phyloP scores from a whole-genome alignment of 2,797 vertebrate species.

The Pipistrellus kuhlii region DNA sequence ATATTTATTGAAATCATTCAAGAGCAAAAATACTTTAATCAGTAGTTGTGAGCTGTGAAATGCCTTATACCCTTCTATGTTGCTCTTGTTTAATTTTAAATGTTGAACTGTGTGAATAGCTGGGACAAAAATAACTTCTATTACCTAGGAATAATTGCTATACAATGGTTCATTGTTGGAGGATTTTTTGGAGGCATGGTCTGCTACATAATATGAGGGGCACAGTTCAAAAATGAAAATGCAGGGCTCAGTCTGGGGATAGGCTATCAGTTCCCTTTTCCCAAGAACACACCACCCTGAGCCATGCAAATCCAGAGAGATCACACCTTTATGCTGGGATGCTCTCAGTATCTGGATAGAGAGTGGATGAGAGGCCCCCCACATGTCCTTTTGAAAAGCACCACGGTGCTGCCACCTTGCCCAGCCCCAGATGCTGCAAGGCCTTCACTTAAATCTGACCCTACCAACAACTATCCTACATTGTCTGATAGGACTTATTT shows the following conservation, averaged over 20 bases:
- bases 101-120: neutral
- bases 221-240: neutral
- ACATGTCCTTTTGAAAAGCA: neutral
- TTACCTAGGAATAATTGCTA: neutral
- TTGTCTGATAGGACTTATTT: neutral
- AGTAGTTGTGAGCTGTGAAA: neutral
- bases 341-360: neutral
- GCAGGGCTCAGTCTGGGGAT: neutral
- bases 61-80: neutral
- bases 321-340: neutral
- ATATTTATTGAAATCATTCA: neutral
- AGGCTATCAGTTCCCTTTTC: neutral
- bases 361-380: accelerated
- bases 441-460: neutral
- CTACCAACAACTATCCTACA: neutral
- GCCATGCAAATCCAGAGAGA: no score
- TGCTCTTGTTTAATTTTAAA: constrained; percentile 24
- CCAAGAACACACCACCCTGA: neutral
- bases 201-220: neutral
- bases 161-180: neutral
- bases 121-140: neutral
- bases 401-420: neutral
- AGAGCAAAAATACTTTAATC: neutral
- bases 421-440: neutral
- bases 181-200: neutral